Evolutionary conservation across 2,888 invertebrate species (phyloP).

Genomic region (Actias luna): DNA sequence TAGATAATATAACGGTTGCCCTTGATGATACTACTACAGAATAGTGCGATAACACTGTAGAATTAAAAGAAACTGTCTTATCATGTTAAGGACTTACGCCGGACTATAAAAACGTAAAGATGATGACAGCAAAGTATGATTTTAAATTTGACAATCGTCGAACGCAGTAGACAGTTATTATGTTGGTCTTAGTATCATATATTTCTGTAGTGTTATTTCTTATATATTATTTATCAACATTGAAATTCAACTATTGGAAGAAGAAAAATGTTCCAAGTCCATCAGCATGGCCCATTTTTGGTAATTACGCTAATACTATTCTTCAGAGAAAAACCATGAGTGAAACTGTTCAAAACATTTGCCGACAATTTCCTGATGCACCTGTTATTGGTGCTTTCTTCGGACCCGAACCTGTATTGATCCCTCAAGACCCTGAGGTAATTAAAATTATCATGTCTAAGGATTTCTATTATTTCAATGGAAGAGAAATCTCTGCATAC

Average conservation of each 20-base stretch:
- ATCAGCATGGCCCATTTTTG: constrained; percentile 24
- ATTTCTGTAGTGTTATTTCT: constrained; percentile 2
- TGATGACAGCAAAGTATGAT: background rate
- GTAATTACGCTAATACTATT: constrained; percentile 26
- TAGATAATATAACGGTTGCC: no score
- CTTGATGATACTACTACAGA: no score
- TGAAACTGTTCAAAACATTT: constrained; percentile 24
- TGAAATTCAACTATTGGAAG: constrained; percentile 28
- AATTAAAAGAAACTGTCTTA: background rate
- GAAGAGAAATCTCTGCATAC: constrained; percentile 27
- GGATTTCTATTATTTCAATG: constrained; percentile 34
- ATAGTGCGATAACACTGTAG: background rate
- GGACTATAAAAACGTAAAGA: background rate
- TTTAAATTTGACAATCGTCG: background rate
- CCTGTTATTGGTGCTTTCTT: constrained; percentile 30
- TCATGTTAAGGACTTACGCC: background rate
- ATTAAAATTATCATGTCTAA: constrained; percentile 30
- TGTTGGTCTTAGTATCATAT: constrained; percentile 4
- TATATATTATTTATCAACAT: constrained; percentile 18
- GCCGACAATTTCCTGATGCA: constrained; percentile 26
- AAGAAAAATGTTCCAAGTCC: constrained; percentile 25
- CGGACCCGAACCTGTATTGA: constrained; percentile 31
- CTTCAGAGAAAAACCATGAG: constrained; percentile 23
- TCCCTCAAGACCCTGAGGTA: constrained; percentile 31
- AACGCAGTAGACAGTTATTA: background rate